These are phyloP conservation scores for Ashinkailepas kermadecensis DNA, from an alignment of 2,888 invertebrate genomes.

Conservation along the genomic window DNA sequence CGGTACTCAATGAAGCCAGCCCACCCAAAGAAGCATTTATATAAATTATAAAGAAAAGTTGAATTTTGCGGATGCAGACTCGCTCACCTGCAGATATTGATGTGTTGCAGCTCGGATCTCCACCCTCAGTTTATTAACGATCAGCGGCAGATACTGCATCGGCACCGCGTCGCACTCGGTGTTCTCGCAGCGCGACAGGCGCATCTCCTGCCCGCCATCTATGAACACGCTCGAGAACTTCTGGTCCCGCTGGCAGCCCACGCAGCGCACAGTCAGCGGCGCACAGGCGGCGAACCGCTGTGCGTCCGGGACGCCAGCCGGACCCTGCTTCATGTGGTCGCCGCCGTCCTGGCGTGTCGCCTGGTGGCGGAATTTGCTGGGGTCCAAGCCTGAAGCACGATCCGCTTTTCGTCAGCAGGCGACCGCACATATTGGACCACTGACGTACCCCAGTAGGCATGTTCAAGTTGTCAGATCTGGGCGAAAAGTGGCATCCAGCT, in stretches of 20 bases:
- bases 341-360: neutral
- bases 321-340: neutral
- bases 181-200: slow-evolving; percentile 62
- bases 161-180: slow-evolving; percentile 59
- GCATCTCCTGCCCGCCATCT: slow-evolving; percentile 38
- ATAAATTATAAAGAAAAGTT: too few relatives aligned
- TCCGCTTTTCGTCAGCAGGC: neutral
- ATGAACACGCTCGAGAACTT: slow-evolving; percentile 33
- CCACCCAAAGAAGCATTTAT: too few relatives aligned
- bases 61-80: too few relatives aligned
- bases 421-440: neutral
- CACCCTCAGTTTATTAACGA: slow-evolving; percentile 65
- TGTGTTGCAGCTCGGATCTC: slow-evolving; percentile 58
- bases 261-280: slow-evolving; percentile 22
- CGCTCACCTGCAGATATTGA: slow-evolving; percentile 61
- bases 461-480: too few relatives aligned
- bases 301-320: neutral
- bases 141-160: slow-evolving; percentile 55
- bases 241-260: slow-evolving; percentile 3
- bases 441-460: too few relatives aligned
- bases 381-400: slow-evolving; percentile 25
- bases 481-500: too few relatives aligned
- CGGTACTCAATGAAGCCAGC: too few relatives aligned
- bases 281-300: slow-evolving; percentile 24
- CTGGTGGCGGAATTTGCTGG: slow-evolving; percentile 23